These are phyloP conservation scores for Stichopus horrens DNA, from an alignment of 53 echinoderm and acorn worm genomes.

Conservation along the genomic window DNA sequence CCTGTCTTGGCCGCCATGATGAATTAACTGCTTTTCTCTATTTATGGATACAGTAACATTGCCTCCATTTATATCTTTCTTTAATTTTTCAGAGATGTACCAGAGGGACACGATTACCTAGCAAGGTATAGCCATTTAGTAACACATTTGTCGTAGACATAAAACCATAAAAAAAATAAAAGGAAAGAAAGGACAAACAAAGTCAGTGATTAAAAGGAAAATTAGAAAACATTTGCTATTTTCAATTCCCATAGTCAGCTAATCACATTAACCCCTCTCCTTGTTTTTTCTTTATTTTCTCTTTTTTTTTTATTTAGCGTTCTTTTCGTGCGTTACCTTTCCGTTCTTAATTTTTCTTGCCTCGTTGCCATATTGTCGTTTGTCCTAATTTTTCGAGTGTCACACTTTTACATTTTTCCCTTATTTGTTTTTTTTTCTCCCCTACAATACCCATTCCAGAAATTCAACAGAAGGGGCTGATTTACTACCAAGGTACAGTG, in stretches of 20 bases:
- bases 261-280: too few species aligned
- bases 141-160: not conserved
- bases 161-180: not conserved
- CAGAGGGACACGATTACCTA: constrained; percentile 31
- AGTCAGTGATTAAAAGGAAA: too few species aligned
- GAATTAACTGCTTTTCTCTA: constrained; percentile 21
- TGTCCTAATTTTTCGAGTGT: not conserved
- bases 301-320: constrained; percentile 7
- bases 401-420: not conserved
- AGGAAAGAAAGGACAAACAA: too few species aligned
- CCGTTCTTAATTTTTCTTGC: constrained; percentile 8
- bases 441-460: constrained; percentile 30
- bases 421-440: constrained; percentile 23
- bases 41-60: constrained; percentile 33
- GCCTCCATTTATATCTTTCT: constrained; percentile 45
- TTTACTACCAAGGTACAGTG: constrained; percentile 40
- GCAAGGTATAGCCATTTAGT: constrained; percentile 47
- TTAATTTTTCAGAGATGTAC: constrained; percentile 37
- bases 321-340: not conserved
- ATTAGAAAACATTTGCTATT: too few species aligned
- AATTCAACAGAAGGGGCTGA: constrained; percentile 35
- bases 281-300: not conserved
- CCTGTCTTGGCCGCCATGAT: not conserved
- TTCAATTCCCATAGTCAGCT: too few species aligned
- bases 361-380: not conserved